A percentile compares a stretch with the other conserved stretches of the same genome.
Evolutionary conservation across 1,140 invertebrate genomes (phyloP).

Genomic region (Tyrophagus putrescentiae): DNA sequence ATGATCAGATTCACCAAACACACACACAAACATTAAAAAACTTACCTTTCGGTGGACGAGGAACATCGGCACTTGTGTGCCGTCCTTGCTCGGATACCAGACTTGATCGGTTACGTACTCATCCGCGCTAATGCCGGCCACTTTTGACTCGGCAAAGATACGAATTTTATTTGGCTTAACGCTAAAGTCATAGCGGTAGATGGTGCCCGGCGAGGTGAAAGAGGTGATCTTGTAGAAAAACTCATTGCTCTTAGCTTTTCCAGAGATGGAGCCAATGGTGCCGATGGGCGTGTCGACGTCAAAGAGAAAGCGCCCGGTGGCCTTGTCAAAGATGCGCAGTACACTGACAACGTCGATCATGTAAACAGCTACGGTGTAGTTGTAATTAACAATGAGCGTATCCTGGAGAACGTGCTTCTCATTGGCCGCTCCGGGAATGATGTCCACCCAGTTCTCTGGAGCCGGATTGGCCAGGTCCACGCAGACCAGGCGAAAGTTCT

Average conservation of each 20-base stretch:
- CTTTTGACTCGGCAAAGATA: slow-evolving; percentile 64
- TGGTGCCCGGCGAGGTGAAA: slow-evolving; percentile 75
- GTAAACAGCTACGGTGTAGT: slow-evolving; percentile 77
- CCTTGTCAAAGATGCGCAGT: slow-evolving; percentile 60
- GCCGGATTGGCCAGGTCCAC: slow-evolving; percentile 51
- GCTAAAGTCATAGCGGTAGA: slow-evolving; percentile 69
- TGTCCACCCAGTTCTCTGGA: slow-evolving; percentile 55
- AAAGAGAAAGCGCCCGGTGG: slow-evolving; percentile 49
- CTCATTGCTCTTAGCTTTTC: slow-evolving; percentile 66
- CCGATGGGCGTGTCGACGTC: slow-evolving; percentile 56
- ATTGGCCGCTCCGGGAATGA: slow-evolving; percentile 68
- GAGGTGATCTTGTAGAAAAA: slow-evolving; percentile 88
- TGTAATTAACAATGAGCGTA: slow-evolving; percentile 45
- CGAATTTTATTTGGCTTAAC: slow-evolving; percentile 37
- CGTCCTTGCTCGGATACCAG: slow-evolving; percentile 87
- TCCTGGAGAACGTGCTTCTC: slow-evolving; percentile 51
- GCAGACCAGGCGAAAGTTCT: slow-evolving; percentile 73
- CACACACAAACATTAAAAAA: not conserved
- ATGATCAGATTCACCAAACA: slow-evolving; percentile 1
- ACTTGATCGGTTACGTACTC: slow-evolving; percentile 72
- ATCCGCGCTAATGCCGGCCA: slow-evolving; percentile 63
- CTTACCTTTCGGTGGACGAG: slow-evolving; percentile 59
- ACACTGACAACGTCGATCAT: slow-evolving; percentile 79
- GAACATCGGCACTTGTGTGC: slow-evolving; percentile 88
- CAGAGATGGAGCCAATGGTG: slow-evolving; percentile 63